Evolutionary conservation across 2,113 vertebrate genomes (phyloP).

Genomic region (Casuarius casuarius): DNA sequence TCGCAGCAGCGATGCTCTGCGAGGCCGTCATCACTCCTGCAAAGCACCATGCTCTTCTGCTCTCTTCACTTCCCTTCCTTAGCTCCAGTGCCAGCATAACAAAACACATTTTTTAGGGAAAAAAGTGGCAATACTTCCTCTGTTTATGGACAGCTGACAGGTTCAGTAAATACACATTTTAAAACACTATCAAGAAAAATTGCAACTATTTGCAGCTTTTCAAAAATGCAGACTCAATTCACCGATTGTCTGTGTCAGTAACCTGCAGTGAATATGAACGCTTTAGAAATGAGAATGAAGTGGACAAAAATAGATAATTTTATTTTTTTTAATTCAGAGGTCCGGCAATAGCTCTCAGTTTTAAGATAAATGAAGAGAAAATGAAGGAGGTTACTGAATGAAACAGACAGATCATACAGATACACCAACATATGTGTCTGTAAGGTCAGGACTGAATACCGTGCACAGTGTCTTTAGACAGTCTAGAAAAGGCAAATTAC

Average conservation of each 20-base stretch:
- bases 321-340: neutral
- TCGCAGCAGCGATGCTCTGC: neutral
- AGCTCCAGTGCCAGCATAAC: neutral
- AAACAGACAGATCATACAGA: too few species aligned
- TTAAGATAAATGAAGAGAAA: neutral
- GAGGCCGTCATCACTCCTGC: neutral
- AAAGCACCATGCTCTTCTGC: neutral
- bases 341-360: neutral
- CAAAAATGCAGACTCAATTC: neutral
- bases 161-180: neutral
- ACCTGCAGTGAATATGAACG: neutral
- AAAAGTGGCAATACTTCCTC: neutral
- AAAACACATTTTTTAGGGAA: rapidly evolving
- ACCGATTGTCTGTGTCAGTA: neutral
- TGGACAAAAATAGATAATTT: neutral
- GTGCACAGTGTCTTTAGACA: neutral
- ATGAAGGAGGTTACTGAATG: neutral
- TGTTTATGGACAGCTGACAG: rapidly evolving
- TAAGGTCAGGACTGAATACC: neutral
- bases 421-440: rapidly evolving
- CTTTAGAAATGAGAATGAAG: neutral
- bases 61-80: neutral
- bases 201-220: neutral
- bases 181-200: neutral
- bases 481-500: neutral